Evolutionary conservation across 2,113 vertebrate species (phyloP), one percentile per base, ranked within the genome.

Genomic region (Tylochromis polylepis): DNA sequence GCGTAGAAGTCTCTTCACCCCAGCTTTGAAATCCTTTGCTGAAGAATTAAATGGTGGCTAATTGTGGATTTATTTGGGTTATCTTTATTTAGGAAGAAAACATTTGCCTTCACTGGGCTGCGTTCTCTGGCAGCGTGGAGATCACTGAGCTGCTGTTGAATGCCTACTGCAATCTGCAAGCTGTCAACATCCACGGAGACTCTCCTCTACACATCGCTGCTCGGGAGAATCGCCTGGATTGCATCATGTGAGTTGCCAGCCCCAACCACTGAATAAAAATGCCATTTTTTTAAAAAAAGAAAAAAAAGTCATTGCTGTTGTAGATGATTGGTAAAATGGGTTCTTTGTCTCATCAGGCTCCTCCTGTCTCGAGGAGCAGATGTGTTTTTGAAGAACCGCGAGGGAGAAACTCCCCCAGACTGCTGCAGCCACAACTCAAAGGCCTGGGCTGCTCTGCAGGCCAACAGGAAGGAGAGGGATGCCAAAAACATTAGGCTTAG

Each of bases 101-200:
- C 92, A 99, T 99, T 86, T 99, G 98, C 88, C 96, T 99, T 89
- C 99, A 99, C 96, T 99, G 99, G 99, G 99, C 99, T 1, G 98
- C 98, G 1, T 99, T 99, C 91, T 99, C 98, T 0, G 99, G 99
- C 92, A 98, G 98, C 2, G 97, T 98, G 87, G 98, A 99, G 93
- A 99, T 99, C 8, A 97, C 99, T 0, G 97, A 98, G 94, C 97
- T 98, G 62, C 96, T 99, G 81, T 95, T 99, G 90, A 96, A 97
- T 3, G 97, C 98, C 2, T 95, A 94, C 90, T 98, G 98, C 34
- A 97, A 98, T 90, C 94, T 99, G 16, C 97, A 97, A 0, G 98
- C 96, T 0, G 97, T 99, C 88, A 99, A 99, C 93, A 95, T 99
- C 87, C 99, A 99, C 1, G 99, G 99, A 46, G 99, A 99, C 95